Evolutionary conservation across 2,113 vertebrate species (phyloP), one percentile per base, ranked within the genome.

Genomic region (Prunella himalayana): DNA sequence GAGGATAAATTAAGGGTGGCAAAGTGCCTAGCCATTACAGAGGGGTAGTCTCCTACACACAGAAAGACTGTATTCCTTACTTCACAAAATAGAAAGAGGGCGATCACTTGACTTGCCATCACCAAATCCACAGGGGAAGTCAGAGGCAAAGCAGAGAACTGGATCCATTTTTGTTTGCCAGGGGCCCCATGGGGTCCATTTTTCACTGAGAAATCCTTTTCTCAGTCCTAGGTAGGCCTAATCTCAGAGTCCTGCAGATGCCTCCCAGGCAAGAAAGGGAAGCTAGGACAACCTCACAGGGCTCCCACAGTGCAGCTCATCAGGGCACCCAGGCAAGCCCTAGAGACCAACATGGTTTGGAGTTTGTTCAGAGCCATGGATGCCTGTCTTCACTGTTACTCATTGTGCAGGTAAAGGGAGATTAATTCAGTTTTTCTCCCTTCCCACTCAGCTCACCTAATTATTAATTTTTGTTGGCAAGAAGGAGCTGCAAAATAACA

Each of bases 1-100:
- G 73, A 76, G 66, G 37, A 53, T 94, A 64, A 94, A 84, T 84
- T 64, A 72, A 82, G 50, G 28, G 45, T 87, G 91, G 81, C 28
- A 57, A 78, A 68, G 31, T 75, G 49, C 65, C 81, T 82, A 50
- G 28, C 15, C 18, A 4, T 82, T 95, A 39, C 49, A 79, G 49
- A 86, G 12, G 25, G 6, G 20, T 68, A 78, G 76, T 75, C 35
- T 66, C 83, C 47, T 9, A 11, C 18, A 9, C 13, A 30, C 6
- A 72, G 65, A 84, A 86, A 70, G 42, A 15, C 31, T 88, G 30
- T 75, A 56, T 24, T 83, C 39, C 20, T 31, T 60, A 37, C 51
- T 81, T 79, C 19, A 51, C 65, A 84, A 19, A 75, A 49, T 5
- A 78, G 45, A 57, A 84, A 72, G 31, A 61, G 23, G 15, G 33